Evolutionary conservation across 2,888 invertebrate species (phyloP).

Genomic region (Ophioninae sp.): DNA sequence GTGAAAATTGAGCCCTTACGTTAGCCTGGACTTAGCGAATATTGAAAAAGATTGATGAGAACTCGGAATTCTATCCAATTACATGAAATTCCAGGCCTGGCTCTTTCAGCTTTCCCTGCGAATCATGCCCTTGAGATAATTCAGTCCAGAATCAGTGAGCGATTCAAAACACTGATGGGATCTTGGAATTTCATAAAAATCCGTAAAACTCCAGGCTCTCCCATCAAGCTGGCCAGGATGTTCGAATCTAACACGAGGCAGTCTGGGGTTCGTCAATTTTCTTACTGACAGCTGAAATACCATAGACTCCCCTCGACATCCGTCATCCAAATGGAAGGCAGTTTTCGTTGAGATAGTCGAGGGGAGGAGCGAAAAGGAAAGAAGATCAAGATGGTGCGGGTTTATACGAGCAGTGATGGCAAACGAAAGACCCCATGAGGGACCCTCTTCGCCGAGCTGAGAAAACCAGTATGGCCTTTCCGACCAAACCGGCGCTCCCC

Average conservation of each 20-base stretch:
- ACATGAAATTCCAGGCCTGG: too few species aligned
- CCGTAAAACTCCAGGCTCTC: background rate
- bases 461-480: slow-evolving; percentile 57
- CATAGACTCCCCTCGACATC: background rate
- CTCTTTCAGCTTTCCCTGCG: too few species aligned
- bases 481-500: slow-evolving; percentile 36
- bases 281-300: background rate
- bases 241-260: background rate
- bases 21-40: too few species aligned
- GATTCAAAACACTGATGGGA: too few species aligned
- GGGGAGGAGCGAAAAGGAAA: background rate
- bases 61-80: too few species aligned
- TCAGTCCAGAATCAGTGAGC: too few species aligned
- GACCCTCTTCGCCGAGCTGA: slow-evolving; percentile 37
- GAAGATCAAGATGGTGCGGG: background rate
- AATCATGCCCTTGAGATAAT: too few species aligned
- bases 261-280: background rate
- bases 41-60: too few species aligned
- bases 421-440: slow-evolving; percentile 25
- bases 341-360: slow-evolving; percentile 9
- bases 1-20: too few species aligned
- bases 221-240: background rate
- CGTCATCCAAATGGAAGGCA: background rate
- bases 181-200: too few species aligned
- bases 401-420: background rate